Evolutionary conservation across 2,888 invertebrate genomes (phyloP), one percentile per base, ranked within the genome.

Genomic region (Synergus umbraculus): DNA sequence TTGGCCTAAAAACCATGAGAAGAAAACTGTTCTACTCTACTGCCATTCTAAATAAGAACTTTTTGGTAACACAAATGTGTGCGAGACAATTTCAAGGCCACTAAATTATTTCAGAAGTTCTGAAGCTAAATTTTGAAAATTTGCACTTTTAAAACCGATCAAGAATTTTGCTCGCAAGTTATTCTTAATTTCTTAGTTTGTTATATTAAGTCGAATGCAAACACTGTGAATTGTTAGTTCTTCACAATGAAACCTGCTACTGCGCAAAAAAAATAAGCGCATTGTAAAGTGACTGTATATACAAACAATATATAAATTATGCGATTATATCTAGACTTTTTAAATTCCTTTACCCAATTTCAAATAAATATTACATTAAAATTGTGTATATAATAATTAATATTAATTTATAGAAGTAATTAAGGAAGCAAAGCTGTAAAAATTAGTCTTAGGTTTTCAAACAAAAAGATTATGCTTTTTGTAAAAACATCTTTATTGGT

Each of bases 241-340:
- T 64, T 79, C 58, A 44, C 64, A 78, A 79, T 46, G 65, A 73
- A 49, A 58, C 73, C 73, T 73, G 73, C 73, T 73, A 37, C 49
- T 73, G 80, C 67, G 81, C 79, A 81, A 80, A 76, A 79, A 78
- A 79, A 79, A 82, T 83, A 83, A 88, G 87, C 89, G 90, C 90
- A 86, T 90, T 92, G 92, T 92, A 92, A 92, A 92, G 89, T 91
- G 90, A 92, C 88, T 92, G 92, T 92, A 91, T 90, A 90, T 91
- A 91, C 44, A 88, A 64, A 83, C 81, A 80, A 91, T 90, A 90
- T 89, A 91, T 89, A 90, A 90, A 90, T 88, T 90, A 90, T 89
- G 81, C 83, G 80, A 83, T 81, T 81, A 81, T 79, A 29, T 69
- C 73, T 37, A 2, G 5, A 44, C 29, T 15, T 73, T 54, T 49